Percentiles rank a stretch among this genome's conserved stretches.
Evolutionary conservation across 2,888 invertebrate species (phyloP).

Genomic region (Unio delphinus): DNA sequence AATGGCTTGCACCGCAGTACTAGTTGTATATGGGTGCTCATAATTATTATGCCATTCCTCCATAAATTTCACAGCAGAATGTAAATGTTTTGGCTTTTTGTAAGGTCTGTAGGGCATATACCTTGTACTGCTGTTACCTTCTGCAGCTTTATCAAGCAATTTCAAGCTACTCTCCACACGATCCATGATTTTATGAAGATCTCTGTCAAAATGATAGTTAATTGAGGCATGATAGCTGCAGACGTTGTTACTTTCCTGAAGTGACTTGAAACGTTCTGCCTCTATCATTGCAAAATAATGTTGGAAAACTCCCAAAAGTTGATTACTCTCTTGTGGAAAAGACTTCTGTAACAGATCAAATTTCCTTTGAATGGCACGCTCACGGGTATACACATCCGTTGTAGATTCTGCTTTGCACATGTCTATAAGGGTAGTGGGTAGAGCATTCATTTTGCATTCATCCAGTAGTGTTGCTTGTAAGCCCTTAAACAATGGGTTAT

Average conservation of each 20-base stretch:
- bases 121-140: conserved; percentile 10
- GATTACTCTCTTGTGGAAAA: conserved; percentile 33
- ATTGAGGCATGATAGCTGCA: conserved; percentile 31
- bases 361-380: conserved; percentile 30
- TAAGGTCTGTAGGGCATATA: conserved; percentile 9
- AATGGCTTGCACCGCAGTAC: conserved; percentile 36
- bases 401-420: conserved; percentile 17
- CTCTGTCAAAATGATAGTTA: conserved; percentile 45
- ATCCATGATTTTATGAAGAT: conserved; percentile 42
- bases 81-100: conserved; percentile 32
- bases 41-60: conserved; percentile 56
- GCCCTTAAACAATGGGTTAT: conserved; percentile 33
- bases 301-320: conserved; percentile 36
- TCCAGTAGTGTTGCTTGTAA: conserved; percentile 26
- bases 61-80: conserved; percentile 41
- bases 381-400: conserved; percentile 29
- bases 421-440: conserved; percentile 34
- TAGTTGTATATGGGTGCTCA: conserved; percentile 56
- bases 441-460: conserved; percentile 24
- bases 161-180: conserved; percentile 36
- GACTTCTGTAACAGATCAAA: conserved; percentile 22
- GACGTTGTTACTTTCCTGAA: conserved; percentile 28
- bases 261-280: conserved; percentile 34
- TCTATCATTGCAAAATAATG: conserved; percentile 42
- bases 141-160: conserved; percentile 23